Evolutionary conservation across 2,888 invertebrate genomes (phyloP).

Genomic region (Colostygia pectinataria): DNA sequence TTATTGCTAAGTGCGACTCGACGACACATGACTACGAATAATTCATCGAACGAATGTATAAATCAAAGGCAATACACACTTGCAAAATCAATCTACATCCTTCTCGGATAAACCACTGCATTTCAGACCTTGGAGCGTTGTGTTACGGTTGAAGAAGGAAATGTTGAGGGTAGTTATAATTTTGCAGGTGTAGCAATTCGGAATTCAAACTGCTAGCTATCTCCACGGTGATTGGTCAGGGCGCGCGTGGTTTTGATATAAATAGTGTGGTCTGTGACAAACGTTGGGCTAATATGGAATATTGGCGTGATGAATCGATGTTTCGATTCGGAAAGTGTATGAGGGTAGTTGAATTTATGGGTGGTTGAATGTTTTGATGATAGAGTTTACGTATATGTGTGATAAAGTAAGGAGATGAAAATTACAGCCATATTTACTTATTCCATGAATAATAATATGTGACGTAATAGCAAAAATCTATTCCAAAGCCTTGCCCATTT

Average conservation of each 20-base stretch:
- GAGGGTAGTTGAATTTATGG: neutral
- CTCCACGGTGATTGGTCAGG: conserved; percentile 77
- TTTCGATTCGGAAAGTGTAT: conserved; percentile 17
- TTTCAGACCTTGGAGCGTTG: conserved; percentile 30
- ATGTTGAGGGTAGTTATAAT: conserved; percentile 42
- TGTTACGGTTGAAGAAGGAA: conserved; percentile 12
- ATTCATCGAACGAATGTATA: conserved; percentile 79
- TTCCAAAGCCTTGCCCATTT: too few relatives aligned
- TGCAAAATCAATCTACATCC: conserved; percentile 27
- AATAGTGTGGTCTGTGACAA: conserved; percentile 73
- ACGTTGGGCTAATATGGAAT: conserved; percentile 63
- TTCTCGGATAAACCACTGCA: conserved; percentile 22
- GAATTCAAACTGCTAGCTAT: conserved; percentile 78
- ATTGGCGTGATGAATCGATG: conserved; percentile 52
- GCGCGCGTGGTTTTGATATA: conserved; percentile 73
- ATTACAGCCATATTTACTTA: too few relatives aligned
- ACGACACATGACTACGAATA: conserved; percentile 68
- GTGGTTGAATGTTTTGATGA: neutral
- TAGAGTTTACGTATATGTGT: too few relatives aligned
- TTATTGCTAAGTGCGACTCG: conserved; percentile 63
- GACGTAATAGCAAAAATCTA: too few relatives aligned
- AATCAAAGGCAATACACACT: conserved; percentile 72
- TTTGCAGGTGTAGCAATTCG: conserved; percentile 62
- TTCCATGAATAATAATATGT: too few relatives aligned
- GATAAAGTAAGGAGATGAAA: too few relatives aligned